Conservation (phyloP, 1,140 invertebrate genomes). For the Pogonognathellus flavescens region DNA sequence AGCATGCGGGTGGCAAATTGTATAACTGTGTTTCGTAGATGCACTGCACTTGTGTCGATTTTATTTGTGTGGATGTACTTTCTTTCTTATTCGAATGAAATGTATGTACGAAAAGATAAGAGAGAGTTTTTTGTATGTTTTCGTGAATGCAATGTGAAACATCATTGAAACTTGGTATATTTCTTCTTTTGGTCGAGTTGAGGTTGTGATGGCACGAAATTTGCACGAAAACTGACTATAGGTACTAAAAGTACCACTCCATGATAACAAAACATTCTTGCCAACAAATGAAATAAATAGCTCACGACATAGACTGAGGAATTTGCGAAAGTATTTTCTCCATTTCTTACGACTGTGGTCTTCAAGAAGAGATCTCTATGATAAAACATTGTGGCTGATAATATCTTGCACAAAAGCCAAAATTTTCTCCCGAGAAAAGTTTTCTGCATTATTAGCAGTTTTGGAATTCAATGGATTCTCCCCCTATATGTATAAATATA, state of each 20-base stretch:
- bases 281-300: constrained; percentile 1
- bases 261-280: constrained; percentile 27
- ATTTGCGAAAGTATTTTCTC: constrained; percentile 17
- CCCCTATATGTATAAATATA: constrained; percentile 9
- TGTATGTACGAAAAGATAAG: not conserved
- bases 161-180: constrained; percentile 17
- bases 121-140: not conserved
- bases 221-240: constrained; percentile 6
- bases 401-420: not conserved
- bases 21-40: constrained; percentile 1
- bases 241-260: too few species aligned
- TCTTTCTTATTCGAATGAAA: constrained; percentile 15
- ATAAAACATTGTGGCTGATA: not conserved
- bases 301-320: not conserved
- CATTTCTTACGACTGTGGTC: too few species aligned
- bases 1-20: constrained; percentile 40
- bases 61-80: not conserved
- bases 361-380: too few species aligned
- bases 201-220: constrained; percentile 39
- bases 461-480: not conserved
- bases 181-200: constrained; percentile 17
- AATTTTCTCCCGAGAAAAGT: not conserved
- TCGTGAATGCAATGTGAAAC: constrained; percentile 9
- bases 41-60: not conserved
- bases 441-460: not conserved